These are phyloP conservation scores for Leptodactylus fuscus DNA, from an alignment of 2,113 vertebrate species.

Conservation along the genomic window DNA sequence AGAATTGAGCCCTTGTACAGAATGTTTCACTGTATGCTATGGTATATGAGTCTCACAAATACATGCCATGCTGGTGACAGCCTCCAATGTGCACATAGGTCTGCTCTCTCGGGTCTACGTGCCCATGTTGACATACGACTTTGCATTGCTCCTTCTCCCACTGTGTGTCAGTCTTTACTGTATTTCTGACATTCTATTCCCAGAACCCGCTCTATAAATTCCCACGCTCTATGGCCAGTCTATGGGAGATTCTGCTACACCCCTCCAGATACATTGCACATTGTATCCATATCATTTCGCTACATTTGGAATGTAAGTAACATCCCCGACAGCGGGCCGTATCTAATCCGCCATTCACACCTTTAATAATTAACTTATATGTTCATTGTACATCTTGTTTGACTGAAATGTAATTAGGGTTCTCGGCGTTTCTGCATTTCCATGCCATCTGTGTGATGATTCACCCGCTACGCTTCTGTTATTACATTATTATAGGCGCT, in stretches of 20 bases:
- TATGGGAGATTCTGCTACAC: neutral
- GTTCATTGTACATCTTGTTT: slow-evolving; percentile 42
- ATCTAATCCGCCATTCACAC: slow-evolving; percentile 16
- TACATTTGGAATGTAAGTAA: neutral
- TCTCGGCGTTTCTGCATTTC: slow-evolving; percentile 37
- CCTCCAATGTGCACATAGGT: too few relatives aligned
- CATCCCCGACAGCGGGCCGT: neutral
- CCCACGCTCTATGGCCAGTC: too few relatives aligned
- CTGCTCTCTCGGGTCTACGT: too few relatives aligned
- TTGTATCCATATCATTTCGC: neutral
- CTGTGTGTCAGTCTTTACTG: too few relatives aligned
- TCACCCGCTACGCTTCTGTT: slow-evolving; percentile 42
- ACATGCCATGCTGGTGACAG: too few relatives aligned
- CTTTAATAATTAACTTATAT: slow-evolving; percentile 45
- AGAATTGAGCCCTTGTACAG: too few relatives aligned
- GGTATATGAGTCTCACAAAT: too few relatives aligned
- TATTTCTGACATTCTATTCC: too few relatives aligned
- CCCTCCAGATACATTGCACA: neutral
- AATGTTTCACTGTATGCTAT: too few relatives aligned
- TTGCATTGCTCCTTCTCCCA: too few relatives aligned
- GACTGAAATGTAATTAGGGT: slow-evolving; percentile 48
- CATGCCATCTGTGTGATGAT: slow-evolving; percentile 55
- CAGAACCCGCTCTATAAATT: too few relatives aligned
- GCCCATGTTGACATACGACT: too few relatives aligned
- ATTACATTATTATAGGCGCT: slow-evolving; percentile 49